phyloP scores from a whole-genome alignment of 2,113 vertebrate species.

The Poeciliopsis retropinna region DNA sequence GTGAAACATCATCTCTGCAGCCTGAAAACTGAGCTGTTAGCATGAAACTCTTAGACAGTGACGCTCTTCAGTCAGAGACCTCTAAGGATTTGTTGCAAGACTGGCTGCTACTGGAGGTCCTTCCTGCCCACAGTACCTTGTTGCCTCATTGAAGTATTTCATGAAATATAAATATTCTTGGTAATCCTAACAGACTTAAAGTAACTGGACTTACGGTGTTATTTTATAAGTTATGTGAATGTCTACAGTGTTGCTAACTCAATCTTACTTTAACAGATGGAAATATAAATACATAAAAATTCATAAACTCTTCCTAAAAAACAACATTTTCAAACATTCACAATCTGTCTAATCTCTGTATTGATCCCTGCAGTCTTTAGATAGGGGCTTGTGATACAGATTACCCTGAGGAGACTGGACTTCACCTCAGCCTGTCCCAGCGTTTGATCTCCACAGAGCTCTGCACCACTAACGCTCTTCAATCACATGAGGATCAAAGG shows the following conservation, averaged over 20 bases:
- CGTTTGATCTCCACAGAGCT: constrained; percentile 35
- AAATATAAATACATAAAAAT: neutral
- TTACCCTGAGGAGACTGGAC: neutral
- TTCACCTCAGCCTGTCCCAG: constrained; percentile 2
- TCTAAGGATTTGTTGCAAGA: too few species aligned
- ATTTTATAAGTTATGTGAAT: too few species aligned
- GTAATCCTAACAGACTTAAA: too few species aligned
- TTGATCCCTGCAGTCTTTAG: neutral
- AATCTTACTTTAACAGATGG: neutral
- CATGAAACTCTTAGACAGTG: too few species aligned
- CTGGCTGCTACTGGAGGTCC: too few species aligned
- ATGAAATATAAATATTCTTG: too few species aligned
- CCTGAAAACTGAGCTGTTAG: too few species aligned
- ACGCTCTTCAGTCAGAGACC: too few species aligned
- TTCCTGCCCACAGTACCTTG: too few species aligned
- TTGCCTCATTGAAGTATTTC: too few species aligned
- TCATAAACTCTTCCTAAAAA: neutral
- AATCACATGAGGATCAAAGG: constrained; percentile 48
- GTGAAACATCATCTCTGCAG: too few species aligned
- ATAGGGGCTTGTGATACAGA: constrained; percentile 7
- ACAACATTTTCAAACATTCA: neutral
- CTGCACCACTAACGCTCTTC: constrained; percentile 20
- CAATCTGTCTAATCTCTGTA: constrained; percentile 19
- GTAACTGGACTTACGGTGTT: too few species aligned
- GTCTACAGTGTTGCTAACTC: neutral